Base-by-base conservation (phyloP, 2,113 vertebrate genomes). In the Eupsittula cactorum region DNA sequence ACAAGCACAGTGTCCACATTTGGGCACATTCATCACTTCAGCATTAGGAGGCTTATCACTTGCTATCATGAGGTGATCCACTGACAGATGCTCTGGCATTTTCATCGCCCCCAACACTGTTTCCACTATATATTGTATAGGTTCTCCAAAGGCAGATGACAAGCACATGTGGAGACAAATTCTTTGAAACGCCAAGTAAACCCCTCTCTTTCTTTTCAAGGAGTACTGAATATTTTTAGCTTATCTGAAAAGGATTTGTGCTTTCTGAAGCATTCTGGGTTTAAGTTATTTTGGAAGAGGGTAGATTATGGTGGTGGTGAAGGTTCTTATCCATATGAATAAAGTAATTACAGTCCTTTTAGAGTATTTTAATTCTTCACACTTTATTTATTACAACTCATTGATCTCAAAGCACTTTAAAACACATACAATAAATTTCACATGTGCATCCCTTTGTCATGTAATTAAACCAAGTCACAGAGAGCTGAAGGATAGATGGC, bases 1-100 rank as follows among this genome's bases (percentile, higher is more conserved):
- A 86, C 46, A 89, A 88, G 90, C 86, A 71, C 14, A 92, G 91
- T 39, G 4, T 93, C 90, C 94, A 86, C 76, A 91, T 80, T 75
- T 8, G 11, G 65, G 65, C 71, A 82, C 89, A 89, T 94, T 95
- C 92, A 94, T 96, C 94, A 90, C 25, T 27, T 80, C 64, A 81
- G 91, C 86, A 77, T 97, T 91, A 93, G 83, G 74, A 96, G 69
- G 50, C 95, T 95, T 95, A 97, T 96, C 86, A 60, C 64, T 95
- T 11, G 28, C 87, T 96, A 88, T 97, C 97, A 94, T 46, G 68
- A 93, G 77, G 88, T 86, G 92, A 97, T 93, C 91, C 84, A 86
- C 84, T 93, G 93, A 90, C 74, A 92, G 90, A 91, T 73, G 46
- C 44, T 59, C 41, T 94, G 86, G 88, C 63, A 81, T 84, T 88